These are phyloP conservation scores for Tinea pellionella DNA, from an alignment of 2,888 invertebrate species.

Conservation along the genomic window DNA sequence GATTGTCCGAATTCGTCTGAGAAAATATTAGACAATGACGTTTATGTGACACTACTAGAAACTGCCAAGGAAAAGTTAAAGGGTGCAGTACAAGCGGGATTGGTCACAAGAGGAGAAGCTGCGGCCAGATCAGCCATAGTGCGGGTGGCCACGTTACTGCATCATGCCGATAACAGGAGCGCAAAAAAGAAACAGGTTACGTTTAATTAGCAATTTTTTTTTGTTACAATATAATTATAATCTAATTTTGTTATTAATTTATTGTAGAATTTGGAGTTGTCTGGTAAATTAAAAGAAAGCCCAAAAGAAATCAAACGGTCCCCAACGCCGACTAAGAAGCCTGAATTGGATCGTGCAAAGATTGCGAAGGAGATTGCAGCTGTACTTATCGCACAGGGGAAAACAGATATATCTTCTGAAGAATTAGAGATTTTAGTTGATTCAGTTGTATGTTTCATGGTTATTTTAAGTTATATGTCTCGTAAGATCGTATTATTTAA, in stretches of 20 bases:
- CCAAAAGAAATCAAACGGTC: no score
- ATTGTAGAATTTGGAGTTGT: background rate
- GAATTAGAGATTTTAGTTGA: constrained; percentile 84
- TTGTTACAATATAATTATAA: no score
- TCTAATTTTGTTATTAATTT: no score
- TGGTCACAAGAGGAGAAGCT: constrained; percentile 70
- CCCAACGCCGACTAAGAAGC: constrained; percentile 44
- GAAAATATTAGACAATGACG: constrained; percentile 77
- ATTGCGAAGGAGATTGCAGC: constrained; percentile 86
- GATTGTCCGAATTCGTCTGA: constrained; percentile 79
- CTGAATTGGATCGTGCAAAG: constrained; percentile 80
- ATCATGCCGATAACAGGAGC: constrained; percentile 72
- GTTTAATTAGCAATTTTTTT: no score
- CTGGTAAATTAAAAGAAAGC: background rate
- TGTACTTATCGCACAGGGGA: constrained; percentile 81
- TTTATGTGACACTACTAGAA: constrained; percentile 81
- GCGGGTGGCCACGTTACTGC: constrained; percentile 78
- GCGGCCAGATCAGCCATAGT: constrained; percentile 80
- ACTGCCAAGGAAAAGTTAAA: constrained; percentile 88
- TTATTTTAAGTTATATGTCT: background rate
- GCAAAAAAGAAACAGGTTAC: constrained; percentile 27
- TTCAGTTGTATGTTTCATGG: constrained; percentile 75
- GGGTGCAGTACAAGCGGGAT: constrained; percentile 79
- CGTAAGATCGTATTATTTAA: no score
- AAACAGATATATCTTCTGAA: constrained; percentile 81